Conservation (phyloP, 2,888 invertebrate species). For the Cerastoderma edule region DNA sequence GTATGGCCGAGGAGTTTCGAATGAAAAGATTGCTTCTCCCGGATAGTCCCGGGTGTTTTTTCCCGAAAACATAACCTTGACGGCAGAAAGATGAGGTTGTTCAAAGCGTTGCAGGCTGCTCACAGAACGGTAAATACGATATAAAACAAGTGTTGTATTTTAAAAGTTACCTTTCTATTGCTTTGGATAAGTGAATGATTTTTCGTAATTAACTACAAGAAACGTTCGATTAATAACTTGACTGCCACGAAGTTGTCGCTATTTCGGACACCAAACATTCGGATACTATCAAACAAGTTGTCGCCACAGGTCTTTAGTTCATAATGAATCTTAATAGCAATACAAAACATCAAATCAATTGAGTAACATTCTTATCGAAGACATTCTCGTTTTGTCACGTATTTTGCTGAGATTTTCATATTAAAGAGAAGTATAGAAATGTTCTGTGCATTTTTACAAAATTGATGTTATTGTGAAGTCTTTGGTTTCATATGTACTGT, state of each 20-base stretch:
- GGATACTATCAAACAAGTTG: not conserved
- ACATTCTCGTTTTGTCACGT: too few species aligned
- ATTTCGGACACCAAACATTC: not conserved
- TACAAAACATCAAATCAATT: too few species aligned
- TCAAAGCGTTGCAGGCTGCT: conserved; percentile 4
- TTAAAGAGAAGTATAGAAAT: too few species aligned
- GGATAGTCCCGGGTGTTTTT: too few species aligned
- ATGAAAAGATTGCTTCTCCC: too few species aligned
- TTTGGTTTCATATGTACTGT: not conserved
- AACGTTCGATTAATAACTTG: not conserved
- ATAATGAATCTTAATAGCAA: too few species aligned
- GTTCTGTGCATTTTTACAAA: not conserved
- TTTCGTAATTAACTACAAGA: not conserved
- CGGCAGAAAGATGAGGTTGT: conserved; percentile 4
- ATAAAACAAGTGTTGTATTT: not conserved
- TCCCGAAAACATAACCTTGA: conserved; percentile 5
- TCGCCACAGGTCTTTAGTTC: too few species aligned
- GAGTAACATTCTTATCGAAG: too few species aligned
- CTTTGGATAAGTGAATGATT: not conserved
- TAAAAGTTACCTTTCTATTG: not conserved
- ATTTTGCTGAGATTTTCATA: too few species aligned
- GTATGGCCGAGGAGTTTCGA: too few species aligned
- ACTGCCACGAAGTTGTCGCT: not conserved
- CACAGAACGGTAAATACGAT: conserved; percentile 1
- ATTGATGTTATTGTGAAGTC: not conserved